A percentile compares a stretch with the other conserved stretches of the same genome.
Conservation (phyloP, 2,888 invertebrate species). For the Limnephilus auricula region DNA sequence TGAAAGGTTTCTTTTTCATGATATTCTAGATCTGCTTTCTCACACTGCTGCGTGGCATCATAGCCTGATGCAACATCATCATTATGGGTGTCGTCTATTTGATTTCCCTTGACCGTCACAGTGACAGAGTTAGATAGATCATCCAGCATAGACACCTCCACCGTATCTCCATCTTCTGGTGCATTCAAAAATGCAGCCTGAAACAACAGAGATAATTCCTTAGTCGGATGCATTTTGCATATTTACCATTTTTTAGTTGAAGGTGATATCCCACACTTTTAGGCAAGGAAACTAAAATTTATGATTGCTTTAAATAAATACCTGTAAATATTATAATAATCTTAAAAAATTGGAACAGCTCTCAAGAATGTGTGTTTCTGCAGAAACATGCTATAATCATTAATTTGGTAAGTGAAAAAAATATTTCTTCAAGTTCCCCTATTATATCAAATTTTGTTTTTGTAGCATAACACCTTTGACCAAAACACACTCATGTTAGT, state of each 20-base stretch:
- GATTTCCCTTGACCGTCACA: slow-evolving; percentile 33
- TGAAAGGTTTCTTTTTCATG: slow-evolving; percentile 80
- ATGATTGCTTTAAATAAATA: neutral
- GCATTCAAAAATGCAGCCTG: slow-evolving; percentile 26
- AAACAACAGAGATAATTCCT: neutral
- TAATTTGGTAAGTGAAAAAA: neutral
- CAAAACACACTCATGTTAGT: neutral
- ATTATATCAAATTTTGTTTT: neutral
- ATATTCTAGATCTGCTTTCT: slow-evolving; percentile 85
- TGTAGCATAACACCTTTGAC: neutral
- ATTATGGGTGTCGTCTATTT: slow-evolving; percentile 16
- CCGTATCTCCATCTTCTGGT: slow-evolving; percentile 25
- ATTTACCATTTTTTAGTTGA: neutral
- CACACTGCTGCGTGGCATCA: slow-evolving; percentile 72
- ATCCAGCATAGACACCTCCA: slow-evolving; percentile 26
- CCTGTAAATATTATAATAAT: neutral
- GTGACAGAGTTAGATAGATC: slow-evolving; percentile 44
- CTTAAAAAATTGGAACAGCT: neutral
- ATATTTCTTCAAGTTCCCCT: too few species aligned
- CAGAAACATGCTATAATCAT: neutral
- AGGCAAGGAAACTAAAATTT: too few species aligned
- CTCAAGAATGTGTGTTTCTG: neutral
- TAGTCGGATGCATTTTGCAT: neutral
- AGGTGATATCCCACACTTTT: neutral
- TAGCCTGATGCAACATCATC: slow-evolving; percentile 58